Percentiles rank a stretch among this genome's conserved stretches.
Conservation (phyloP, 2,888 invertebrate genomes). For the Altica lythri region DNA sequence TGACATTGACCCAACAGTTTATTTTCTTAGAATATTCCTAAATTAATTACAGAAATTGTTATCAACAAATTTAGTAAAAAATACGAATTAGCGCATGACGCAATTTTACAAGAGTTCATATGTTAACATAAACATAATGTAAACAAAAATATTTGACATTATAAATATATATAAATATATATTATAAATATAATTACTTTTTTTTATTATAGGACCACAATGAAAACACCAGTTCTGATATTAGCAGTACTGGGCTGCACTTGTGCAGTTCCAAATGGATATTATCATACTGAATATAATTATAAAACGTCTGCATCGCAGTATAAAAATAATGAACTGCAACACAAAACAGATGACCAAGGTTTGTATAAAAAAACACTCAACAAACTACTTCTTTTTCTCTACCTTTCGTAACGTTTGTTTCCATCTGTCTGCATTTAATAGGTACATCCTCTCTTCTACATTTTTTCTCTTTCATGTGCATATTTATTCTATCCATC, state of each 20-base stretch:
- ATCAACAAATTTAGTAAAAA: constrained; percentile 1
- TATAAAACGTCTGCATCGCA: constrained; percentile 53
- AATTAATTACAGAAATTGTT: background rate
- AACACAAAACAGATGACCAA: constrained; percentile 54
- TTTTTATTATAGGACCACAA: constrained; percentile 20
- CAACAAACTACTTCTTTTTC: background rate
- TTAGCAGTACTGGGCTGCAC: constrained; percentile 35
- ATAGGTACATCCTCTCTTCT: background rate
- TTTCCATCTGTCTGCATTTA: too few species aligned
- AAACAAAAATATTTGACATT: background rate
- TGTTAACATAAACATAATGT: constrained; percentile 13
- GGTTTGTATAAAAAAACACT: constrained; percentile 10
- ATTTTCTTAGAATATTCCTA: too few species aligned
- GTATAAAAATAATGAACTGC: constrained; percentile 54
- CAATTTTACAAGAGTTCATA: constrained; percentile 14
- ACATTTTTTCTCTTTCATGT: background rate
- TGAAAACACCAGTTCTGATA: constrained; percentile 40
- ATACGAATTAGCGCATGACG: too few species aligned
- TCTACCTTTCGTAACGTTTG: too few species aligned
- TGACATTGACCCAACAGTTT: too few species aligned
- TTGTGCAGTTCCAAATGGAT: constrained; percentile 48
- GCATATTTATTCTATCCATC: too few species aligned
- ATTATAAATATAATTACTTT: constrained; percentile 4
- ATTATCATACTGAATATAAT: constrained; percentile 54
- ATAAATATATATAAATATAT: background rate